A percentile compares a stretch with the other conserved stretches of the same genome.
phyloP scores from a whole-genome alignment of 2,888 invertebrate species.

The Campoplex capitator region DNA sequence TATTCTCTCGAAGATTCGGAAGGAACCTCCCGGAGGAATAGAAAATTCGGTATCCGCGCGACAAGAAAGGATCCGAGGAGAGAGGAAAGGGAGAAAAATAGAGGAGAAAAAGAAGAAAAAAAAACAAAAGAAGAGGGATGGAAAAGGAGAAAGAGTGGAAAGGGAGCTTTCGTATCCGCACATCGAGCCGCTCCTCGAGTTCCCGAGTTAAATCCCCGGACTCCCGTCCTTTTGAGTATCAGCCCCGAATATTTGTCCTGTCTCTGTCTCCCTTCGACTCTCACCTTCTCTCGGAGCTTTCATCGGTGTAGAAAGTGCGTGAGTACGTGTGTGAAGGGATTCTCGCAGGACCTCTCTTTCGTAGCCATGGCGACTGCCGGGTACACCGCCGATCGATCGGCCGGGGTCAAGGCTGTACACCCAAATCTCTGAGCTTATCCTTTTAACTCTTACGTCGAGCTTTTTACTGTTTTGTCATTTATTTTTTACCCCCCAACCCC shows the following conservation, averaged over 20 bases:
- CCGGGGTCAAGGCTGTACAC: conserved; percentile 83
- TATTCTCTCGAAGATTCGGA: conserved; percentile 28
- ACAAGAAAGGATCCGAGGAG: conserved; percentile 29
- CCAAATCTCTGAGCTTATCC: conserved; percentile 60
- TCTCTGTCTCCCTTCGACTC: conserved; percentile 12
- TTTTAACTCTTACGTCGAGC: conserved; percentile 26
- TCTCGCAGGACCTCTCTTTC: conserved; percentile 74
- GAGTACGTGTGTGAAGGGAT: conserved; percentile 65
- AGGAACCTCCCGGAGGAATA: conserved; percentile 65
- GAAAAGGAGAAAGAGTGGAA: conserved; percentile 56
- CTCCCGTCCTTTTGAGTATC: conserved; percentile 7
- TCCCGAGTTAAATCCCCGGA: not conserved
- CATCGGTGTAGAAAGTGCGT: conserved; percentile 56
- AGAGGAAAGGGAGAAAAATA: not conserved
- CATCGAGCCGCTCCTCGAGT: not conserved
- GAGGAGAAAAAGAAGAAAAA: conserved; percentile 17
- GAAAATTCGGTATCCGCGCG: conserved; percentile 67
- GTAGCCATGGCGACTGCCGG: conserved; percentile 84
- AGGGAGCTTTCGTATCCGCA: conserved; percentile 5
- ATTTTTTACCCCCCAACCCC: not conserved
- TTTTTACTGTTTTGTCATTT: conserved; percentile 2
- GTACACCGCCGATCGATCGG: conserved; percentile 81
- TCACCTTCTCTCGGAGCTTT: conserved; percentile 36
- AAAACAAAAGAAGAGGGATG: conserved; percentile 56
- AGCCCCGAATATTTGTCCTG: not conserved